A percentile compares a stretch with the other conserved stretches of the same genome.
phyloP scores from a whole-genome alignment of 2,113 vertebrate genomes.

The Pseudopodoces humilis region DNA sequence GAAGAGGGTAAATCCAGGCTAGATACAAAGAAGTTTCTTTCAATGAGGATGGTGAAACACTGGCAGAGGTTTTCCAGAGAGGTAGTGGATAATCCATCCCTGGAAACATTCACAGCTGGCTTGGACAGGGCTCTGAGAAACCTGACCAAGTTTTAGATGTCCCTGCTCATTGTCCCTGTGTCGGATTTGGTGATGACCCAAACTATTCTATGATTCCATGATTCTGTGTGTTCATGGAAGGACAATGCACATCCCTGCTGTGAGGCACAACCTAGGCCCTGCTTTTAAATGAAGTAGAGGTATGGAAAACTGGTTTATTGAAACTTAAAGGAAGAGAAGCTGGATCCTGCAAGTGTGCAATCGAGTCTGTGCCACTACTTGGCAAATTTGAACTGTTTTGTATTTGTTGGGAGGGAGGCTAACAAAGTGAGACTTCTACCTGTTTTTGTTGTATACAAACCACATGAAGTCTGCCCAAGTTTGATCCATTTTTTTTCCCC shows the following conservation, averaged over 20 bases:
- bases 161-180: accelerated
- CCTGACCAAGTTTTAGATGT: not conserved
- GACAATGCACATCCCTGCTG: not conserved
- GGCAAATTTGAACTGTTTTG: not conserved
- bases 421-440: not conserved
- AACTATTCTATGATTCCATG: not conserved
- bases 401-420: not conserved
- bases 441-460: not conserved
- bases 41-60: not conserved
- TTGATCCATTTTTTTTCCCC: not conserved
- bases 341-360: not conserved
- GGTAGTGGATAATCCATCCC: not conserved
- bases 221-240: not conserved
- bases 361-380: not conserved
- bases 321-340: not conserved
- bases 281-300: not conserved
- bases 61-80: not conserved
- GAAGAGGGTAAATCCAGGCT: not conserved
- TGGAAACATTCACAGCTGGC: not conserved
- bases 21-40: not conserved
- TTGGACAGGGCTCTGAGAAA: not conserved
- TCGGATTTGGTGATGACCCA: not conserved
- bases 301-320: not conserved
- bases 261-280: not conserved
- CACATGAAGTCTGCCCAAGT: not conserved